These are phyloP conservation scores for Myotis planiceps DNA, from an alignment of 2,797 vertebrate genomes.

Conservation along the genomic window DNA sequence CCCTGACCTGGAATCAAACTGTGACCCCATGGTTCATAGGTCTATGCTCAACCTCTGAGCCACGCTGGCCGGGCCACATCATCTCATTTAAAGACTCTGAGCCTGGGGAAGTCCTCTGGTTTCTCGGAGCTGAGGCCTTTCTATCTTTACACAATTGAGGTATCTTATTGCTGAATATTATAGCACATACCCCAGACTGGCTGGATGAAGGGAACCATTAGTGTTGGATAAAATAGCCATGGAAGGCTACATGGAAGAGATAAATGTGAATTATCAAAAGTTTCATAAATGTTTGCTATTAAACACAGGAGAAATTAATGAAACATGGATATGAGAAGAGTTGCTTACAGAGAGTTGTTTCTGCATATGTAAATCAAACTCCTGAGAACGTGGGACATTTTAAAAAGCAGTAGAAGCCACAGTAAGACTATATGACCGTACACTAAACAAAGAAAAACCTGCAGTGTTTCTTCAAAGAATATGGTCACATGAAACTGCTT, in stretches of 20 bases:
- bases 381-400: background rate
- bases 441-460: background rate
- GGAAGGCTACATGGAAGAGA: background rate
- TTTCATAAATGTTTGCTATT: background rate
- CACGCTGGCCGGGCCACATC: too few relatives aligned
- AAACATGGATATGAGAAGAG: background rate
- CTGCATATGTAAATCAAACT: background rate
- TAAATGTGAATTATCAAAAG: constrained; percentile 2
- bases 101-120: background rate
- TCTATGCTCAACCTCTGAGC: too few relatives aligned
- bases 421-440: background rate
- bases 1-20: too few relatives aligned
- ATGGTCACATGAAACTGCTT: background rate
- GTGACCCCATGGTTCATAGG: too few relatives aligned
- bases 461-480: background rate
- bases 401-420: background rate
- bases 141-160: background rate
- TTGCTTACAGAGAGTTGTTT: background rate
- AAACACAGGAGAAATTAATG: background rate
- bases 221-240: background rate
- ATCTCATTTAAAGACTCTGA: background rate
- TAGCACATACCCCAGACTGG: background rate
- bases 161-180: background rate
- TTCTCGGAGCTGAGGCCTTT: background rate
- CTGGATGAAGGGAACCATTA: background rate